Evolutionary conservation across 2,888 invertebrate genomes (phyloP), one percentile per base, ranked within the genome.

Genomic region (Mythimna loreyi): DNA sequence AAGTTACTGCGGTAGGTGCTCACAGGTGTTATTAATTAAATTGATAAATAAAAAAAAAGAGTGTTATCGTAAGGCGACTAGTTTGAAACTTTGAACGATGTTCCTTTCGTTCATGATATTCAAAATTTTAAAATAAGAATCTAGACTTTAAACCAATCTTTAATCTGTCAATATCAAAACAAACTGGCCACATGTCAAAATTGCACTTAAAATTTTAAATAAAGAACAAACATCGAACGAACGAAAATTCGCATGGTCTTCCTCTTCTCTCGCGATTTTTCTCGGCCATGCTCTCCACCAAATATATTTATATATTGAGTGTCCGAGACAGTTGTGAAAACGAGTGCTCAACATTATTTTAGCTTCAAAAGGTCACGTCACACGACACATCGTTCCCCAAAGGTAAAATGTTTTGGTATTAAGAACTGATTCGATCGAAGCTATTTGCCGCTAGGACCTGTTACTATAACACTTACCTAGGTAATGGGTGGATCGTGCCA

Each of bases 401-500:
- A 25, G 30, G 36, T 47, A 47, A 43, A 50, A 43, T 21, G 45
- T 62, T 23, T 50, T 9, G 11, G 36, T 36, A 61, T 25, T 45
- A 53, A 36, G 45, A 33, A 50, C 11, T 56, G 59, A 63, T 76
- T 49, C 7, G 43, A 57, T 73, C 23, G 36, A 58, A 61, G 4
- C 49, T 65, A 58, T 77, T 45, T 53, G 50, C 49, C 30, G 23
- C 47, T 50, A 66, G 45, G 50, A 61, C 60, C 63, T 64, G 65
- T 70, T 68, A 63, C 25, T 60, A 47, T 67, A 63, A 45, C 67
- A 69, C 70, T 59, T 67, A 56, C 50, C 53, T 81, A 57, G 57
- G 57, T 77, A 81, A 79, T 72, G 66, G 78, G 53, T 82, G 67
- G 68, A 61, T 69, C 68, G 82, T 74, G 78, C 64, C 68, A 56